phyloP scores from a whole-genome alignment of 1,140 invertebrate genomes.

The Rhopalosiphum padi region DNA sequence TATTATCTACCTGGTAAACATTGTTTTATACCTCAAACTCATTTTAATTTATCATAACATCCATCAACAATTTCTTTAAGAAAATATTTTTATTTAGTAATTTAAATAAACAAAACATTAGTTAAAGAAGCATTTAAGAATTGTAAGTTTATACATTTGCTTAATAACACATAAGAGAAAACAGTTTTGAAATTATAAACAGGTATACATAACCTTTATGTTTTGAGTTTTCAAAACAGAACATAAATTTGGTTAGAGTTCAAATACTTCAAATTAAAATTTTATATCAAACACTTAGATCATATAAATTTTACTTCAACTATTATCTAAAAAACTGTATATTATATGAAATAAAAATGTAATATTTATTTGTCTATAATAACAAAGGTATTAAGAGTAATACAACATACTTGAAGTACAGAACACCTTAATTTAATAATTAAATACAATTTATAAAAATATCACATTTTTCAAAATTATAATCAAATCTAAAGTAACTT shows the following conservation, averaged over 20 bases:
- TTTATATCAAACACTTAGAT: neutral
- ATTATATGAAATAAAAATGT: neutral
- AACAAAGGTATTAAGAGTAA: neutral
- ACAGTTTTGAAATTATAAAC: neutral
- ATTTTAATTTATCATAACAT: neutral
- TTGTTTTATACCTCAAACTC: neutral
- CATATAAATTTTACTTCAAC: neutral
- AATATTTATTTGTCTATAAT: neutral
- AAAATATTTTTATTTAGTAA: neutral
- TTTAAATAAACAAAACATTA: neutral
- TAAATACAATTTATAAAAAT: constrained; percentile 37
- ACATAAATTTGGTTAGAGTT: neutral
- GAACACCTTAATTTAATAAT: constrained; percentile 27
- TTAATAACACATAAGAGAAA: neutral
- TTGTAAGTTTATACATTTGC: neutral
- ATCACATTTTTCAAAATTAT: constrained; percentile 28
- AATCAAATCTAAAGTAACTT: constrained; percentile 17
- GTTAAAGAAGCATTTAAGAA: neutral
- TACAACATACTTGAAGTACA: constrained; percentile 11
- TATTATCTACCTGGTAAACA: neutral
- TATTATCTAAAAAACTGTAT: neutral
- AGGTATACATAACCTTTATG: neutral
- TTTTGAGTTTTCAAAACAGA: neutral
- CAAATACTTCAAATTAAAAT: neutral
- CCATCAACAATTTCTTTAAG: neutral